These are phyloP conservation scores for Opisthograptis luteolata DNA, from an alignment of 2,888 invertebrate species.

Conservation along the genomic window DNA sequence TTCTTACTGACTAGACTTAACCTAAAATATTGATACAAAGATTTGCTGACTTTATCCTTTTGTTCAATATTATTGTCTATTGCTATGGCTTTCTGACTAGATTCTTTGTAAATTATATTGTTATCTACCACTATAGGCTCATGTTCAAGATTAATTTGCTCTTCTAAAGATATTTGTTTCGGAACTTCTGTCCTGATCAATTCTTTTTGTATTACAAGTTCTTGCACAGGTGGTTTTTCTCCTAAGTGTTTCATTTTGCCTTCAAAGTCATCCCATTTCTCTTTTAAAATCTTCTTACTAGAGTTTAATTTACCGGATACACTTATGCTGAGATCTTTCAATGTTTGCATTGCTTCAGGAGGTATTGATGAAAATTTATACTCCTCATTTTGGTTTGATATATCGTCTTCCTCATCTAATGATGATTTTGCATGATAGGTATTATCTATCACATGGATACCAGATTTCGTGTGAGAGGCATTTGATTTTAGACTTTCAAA, in stretches of 20 bases:
- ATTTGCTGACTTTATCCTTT: constrained; percentile 64
- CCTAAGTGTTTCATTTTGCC: constrained; percentile 75
- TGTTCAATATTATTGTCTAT: constrained; percentile 63
- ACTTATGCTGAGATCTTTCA: constrained; percentile 77
- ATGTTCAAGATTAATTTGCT: constrained; percentile 40
- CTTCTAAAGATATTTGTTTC: constrained; percentile 45
- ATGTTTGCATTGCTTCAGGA: constrained; percentile 77
- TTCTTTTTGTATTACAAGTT: constrained; percentile 29
- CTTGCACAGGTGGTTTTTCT: constrained; percentile 58
- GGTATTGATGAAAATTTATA: constrained; percentile 65
- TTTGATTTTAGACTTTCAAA: constrained; percentile 66
- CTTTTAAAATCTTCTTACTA: constrained; percentile 80
- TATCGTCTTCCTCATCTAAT: constrained; percentile 53
- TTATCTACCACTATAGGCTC: constrained; percentile 49
- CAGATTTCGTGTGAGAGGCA: constrained; percentile 78
- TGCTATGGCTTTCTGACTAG: constrained; percentile 75
- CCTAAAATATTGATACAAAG: constrained; percentile 74
- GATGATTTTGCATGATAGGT: constrained; percentile 67
- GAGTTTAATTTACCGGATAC: constrained; percentile 81
- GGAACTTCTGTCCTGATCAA: constrained; percentile 26
- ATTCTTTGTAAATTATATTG: constrained; percentile 74
- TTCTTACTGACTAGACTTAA: constrained; percentile 74
- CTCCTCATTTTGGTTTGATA: constrained; percentile 52
- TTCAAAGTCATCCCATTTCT: constrained; percentile 83
- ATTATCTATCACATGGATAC: constrained; percentile 83